phyloP scores from a whole-genome alignment of 1,140 invertebrate genomes.

The Sycophila sp. region DNA sequence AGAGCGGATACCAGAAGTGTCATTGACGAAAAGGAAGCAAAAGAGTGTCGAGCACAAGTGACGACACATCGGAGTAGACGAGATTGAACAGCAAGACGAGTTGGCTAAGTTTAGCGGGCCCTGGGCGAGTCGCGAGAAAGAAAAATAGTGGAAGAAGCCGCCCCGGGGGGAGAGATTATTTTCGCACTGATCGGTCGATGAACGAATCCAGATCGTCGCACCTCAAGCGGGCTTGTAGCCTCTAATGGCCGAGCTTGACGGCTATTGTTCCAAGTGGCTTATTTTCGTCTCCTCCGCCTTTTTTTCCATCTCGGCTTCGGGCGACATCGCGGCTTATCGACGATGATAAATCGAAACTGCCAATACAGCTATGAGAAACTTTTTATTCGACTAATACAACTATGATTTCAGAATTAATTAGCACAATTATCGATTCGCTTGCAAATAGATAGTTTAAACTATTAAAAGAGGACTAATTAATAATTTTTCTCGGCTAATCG shows the following conservation, averaged over 20 bases:
- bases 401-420: too few relatives aligned
- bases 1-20: too few relatives aligned
- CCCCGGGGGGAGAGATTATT: constrained; percentile 1
- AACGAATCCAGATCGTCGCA: constrained; percentile 17
- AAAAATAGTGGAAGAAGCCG: neutral
- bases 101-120: neutral
- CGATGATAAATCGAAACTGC: too few relatives aligned
- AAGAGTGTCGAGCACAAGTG: neutral
- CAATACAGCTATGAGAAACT: too few relatives aligned
- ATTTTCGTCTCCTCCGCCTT: too few relatives aligned
- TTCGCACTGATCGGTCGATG: constrained; percentile 20
- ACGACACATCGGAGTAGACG: neutral
- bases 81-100: neutral
- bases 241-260: neutral
- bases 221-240: neutral
- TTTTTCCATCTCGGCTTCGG: too few relatives aligned
- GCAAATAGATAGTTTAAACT: too few relatives aligned
- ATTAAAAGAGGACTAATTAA: too few relatives aligned
- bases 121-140: constrained; percentile 1
- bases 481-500: too few relatives aligned
- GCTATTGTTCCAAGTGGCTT: neutral
- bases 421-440: too few relatives aligned
- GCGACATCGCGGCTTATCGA: too few relatives aligned
- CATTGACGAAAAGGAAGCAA: neutral
- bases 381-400: too few relatives aligned